Evolutionary conservation across 2,888 invertebrate species (phyloP), one percentile per base, ranked within the genome.

Genomic region (Brenthis daphne): DNA sequence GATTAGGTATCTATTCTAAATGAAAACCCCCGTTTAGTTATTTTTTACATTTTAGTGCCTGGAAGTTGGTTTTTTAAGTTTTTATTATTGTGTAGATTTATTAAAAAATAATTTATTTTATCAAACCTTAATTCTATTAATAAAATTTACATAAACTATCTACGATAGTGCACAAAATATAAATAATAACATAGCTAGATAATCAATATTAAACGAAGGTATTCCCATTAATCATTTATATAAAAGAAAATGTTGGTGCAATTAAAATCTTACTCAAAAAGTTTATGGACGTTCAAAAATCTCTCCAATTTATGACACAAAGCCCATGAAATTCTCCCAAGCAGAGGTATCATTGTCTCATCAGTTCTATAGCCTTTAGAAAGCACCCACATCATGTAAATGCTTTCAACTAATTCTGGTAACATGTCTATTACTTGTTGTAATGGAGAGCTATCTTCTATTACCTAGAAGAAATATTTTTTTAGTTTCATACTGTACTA

Each of bases 331-430:
- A 98, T 96, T 77, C 97, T 94, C 70, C 96, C 94, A 82, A 98
- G 93, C 3, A 99, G 90, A 0, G 96, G 95, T 37, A 97, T 95
- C 98, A 98, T 98, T 69, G 96, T 94, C 72, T 97, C 96, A 80
- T 98, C 98, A 0, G 93, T 94, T 71, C 96, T 95, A 83, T 97
- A 98, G 78, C 97, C 97, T 66, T 90, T 90, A 0, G 98, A 98
- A 65, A 98, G 94, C 63, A 98, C 96, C 98, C 98, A 98, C 80
- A 98, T 96, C 94, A 98, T 96, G 77, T 96, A 95, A 53, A 98
- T 86, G 1, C 97, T 97, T 73, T 97, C 96, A 92, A 98, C 96
- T 72, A 98, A 88, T 68, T 95, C 94, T 0, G 97, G 96, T 37
- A 98, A 93, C 6, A 95, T 94, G 54, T 96, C 95, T 13, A 94